Conservation (phyloP, 2,888 invertebrate species). For the Scotopteryx bipunctaria region DNA sequence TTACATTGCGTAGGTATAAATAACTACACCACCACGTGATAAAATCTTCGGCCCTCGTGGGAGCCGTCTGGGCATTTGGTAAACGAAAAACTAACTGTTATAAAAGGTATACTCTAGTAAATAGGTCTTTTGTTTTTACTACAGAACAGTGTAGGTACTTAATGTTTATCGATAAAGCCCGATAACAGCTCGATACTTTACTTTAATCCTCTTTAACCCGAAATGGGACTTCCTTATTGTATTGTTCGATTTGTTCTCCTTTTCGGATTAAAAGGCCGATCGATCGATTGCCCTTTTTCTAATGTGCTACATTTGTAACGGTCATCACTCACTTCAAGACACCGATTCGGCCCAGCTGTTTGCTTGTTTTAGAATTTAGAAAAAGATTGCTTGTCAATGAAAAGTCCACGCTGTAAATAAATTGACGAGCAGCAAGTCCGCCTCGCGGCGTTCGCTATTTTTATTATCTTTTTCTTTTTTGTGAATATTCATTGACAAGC, state of each 20-base stretch:
- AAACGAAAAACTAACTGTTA: slow-evolving; percentile 6
- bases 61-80: not conserved
- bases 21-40: not conserved
- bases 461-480: too few relatives aligned
- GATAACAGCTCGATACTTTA: slow-evolving; percentile 6
- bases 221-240: slow-evolving; percentile 31
- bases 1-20: not conserved
- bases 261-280: slow-evolving; percentile 36
- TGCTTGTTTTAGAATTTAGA: too few relatives aligned
- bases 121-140: not conserved
- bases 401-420: too few relatives aligned
- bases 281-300: slow-evolving; percentile 32
- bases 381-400: too few relatives aligned
- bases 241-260: slow-evolving; percentile 30
- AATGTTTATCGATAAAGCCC: slow-evolving; percentile 1
- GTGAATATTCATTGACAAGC: too few relatives aligned
- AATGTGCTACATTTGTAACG: not conserved
- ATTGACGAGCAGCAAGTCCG: too few relatives aligned
- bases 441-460: too few relatives aligned
- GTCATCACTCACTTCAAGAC: too few relatives aligned
- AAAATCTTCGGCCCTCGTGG: slow-evolving; percentile 10
- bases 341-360: too few relatives aligned
- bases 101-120: not conserved
- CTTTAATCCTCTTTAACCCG: slow-evolving; percentile 11
- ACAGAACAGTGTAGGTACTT: not conserved